phyloP scores from a whole-genome alignment of 2,113 vertebrate species.

The Lanius collurio region DNA sequence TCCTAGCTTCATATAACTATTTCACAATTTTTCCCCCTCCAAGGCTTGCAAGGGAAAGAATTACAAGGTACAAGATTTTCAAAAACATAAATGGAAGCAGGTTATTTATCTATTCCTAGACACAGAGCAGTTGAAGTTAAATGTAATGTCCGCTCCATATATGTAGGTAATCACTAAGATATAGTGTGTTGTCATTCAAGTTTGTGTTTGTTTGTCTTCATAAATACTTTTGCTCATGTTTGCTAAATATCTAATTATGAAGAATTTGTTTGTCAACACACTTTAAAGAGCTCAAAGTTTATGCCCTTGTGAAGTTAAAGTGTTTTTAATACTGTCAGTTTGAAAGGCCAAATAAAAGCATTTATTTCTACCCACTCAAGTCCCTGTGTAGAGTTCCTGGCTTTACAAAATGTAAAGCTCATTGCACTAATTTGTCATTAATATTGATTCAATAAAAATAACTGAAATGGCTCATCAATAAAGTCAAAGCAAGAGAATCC shows the following conservation, averaged over 20 bases:
- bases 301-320: background rate
- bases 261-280: background rate
- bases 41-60: background rate
- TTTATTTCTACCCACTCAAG: background rate
- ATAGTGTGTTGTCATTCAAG: background rate
- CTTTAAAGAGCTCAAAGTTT: background rate
- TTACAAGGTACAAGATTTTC: background rate
- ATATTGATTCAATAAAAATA: background rate
- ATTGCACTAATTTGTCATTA: background rate
- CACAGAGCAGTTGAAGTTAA: background rate
- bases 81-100: background rate
- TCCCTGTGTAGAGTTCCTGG: background rate
- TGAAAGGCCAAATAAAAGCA: background rate
- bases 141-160: background rate
- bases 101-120: background rate
- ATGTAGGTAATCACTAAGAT: background rate
- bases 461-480: background rate
- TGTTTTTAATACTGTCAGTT: background rate
- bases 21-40: background rate
- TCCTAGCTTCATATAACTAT: background rate
- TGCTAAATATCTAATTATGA: background rate
- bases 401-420: background rate
- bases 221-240: background rate
- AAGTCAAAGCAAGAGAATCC: background rate
- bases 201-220: background rate